Base-by-base conservation (phyloP, 1,140 invertebrate genomes). In the Micrasema minimum region DNA sequence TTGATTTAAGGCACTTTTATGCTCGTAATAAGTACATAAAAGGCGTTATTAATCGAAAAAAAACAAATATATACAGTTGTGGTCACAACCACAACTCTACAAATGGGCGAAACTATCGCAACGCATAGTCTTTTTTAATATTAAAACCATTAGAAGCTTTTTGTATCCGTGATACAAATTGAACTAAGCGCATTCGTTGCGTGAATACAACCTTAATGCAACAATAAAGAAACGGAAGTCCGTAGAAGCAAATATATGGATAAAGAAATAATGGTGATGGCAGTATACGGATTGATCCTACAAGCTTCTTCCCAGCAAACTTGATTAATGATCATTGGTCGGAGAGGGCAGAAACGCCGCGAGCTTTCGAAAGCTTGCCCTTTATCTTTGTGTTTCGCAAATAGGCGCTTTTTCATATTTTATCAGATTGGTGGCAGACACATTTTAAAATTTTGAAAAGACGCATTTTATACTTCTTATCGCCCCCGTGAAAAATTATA, bases 291-390 rank as follows among this genome's bases (percentile, higher is more conserved):
- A 45, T 64, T 46, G 59, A 45, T 64, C 18, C 9, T 26, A 46
- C 43, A 20, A 20, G 1, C 20, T 38, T 55, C 71, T 72, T 69
- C 71, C 66, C 71, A 69, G 38, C 61, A 7, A 41, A 20, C 57
- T 65, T 72, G 71, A 72, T 72, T 72, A 69, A 72, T 72, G 71
- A 69, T 72, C 66, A 69, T 66, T 69, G 64, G 37, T 48, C 66
- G 71, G 37, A 23, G 43, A 23, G 61, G 45, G 50, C 50, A 57
- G 69, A 59, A 72, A 48, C 41, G 66, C 71, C 71, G 71, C 66
- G 59, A 69, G 71, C 71, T 65, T 68, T 66, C 66, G 38, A 45
- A 59, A 37, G 57, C 48, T 38, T 72, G 71, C 71, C 71, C 71
- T 72, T 72, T 70, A 31, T 22, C 12, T 45, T 69, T 68, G 65